Base-by-base conservation (phyloP, 2,113 vertebrate species). In the Podarcis muralis region DNA sequence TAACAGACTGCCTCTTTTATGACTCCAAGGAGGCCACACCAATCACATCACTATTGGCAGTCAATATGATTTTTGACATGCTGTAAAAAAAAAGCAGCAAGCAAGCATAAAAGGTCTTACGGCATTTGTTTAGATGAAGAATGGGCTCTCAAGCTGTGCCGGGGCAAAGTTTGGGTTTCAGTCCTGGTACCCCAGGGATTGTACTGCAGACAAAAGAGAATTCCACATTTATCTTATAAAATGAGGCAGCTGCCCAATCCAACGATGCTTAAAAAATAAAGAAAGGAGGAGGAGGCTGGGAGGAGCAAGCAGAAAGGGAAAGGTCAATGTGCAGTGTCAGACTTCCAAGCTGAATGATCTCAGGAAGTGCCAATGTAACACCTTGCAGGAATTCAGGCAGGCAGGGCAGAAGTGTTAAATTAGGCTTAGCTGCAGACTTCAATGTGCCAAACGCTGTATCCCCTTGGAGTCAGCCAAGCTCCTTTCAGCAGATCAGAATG, bases 1-100 rank as follows among this genome's bases (percentile, higher is more conserved):
- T 97, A 98, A 97, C 98, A 98, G 98, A 98, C 97, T 97, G 92
- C 95, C 93, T 96, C 96, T 97, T 96, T 96, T 97, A 96, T 96
- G 94, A 96, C 97, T 96, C 88, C 92, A 94, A 97, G 95, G 95
- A 96, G 96, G 96, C 96, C 96, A 95, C 96, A 97, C 94, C 96
- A 96, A 97, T 97, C 97, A 97, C 95, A 96, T 97, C 96, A 97
- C 93, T 94, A 96, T 96, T 97, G 96, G 97, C 96, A 97, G 96
- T 96, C 96, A 96, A 97, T 97, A 97, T 97, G 96, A 96, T 97
- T 97, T 96, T 96, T 97, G 94, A 97, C 96, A 97, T 95, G 93
- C 94, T 97, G 95, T 97, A 97, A 97, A 97, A 74, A 74, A 7
- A 6, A 11, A 97, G 18, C 8, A 62, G 18, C 13, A 62, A 62